Evolutionary conservation across 2,797 vertebrate genomes (phyloP).

Genomic region (Pachyuromys duprasi): DNA sequence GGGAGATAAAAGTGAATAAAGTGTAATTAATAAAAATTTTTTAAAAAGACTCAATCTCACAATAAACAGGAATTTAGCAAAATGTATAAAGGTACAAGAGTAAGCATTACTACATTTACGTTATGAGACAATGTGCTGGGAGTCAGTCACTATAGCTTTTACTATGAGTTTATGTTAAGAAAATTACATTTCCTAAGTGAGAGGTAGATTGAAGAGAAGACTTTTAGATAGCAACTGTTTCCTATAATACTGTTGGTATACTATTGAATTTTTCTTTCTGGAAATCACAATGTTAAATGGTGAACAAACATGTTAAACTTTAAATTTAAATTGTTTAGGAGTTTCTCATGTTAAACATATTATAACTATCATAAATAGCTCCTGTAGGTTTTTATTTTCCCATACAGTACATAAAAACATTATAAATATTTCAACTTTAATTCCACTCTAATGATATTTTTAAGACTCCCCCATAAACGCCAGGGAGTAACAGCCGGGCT

Average conservation of each 20-base stretch:
- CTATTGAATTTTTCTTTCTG: neutral
- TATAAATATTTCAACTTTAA: conserved; percentile 6
- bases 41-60: neutral
- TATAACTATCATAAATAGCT: neutral
- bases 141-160: neutral
- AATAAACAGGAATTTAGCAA: neutral
- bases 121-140: neutral
- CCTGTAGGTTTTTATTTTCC: neutral
- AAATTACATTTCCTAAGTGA: neutral
- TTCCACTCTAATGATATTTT: neutral
- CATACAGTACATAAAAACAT: neutral
- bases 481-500: too few relatives aligned
- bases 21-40: too few relatives aligned
- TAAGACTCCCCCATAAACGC: too few relatives aligned
- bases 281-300: neutral
- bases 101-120: neutral
- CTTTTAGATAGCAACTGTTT: neutral
- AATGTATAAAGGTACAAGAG: neutral
- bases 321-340: neutral
- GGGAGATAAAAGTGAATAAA: too few relatives aligned
- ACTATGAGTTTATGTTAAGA: neutral
- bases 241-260: neutral
- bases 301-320: neutral
- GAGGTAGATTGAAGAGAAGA: neutral
- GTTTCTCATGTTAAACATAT: neutral